Evolutionary conservation across 1,140 invertebrate species (phyloP).

Genomic region (Drosophila aff.): DNA sequence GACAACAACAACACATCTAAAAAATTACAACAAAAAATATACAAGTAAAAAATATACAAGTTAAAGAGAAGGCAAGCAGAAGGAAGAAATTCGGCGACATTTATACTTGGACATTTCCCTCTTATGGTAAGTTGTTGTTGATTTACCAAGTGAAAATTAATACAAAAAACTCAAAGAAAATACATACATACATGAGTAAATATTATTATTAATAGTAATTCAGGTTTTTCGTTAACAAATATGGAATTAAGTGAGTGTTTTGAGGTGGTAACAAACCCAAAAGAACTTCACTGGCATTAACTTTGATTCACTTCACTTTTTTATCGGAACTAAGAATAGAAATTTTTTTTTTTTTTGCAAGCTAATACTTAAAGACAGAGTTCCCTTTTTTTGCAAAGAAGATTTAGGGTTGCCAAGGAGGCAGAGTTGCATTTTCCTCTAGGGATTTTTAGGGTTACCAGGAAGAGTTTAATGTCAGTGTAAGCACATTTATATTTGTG

Average conservation of each 20-base stretch:
- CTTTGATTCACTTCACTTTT: not conserved
- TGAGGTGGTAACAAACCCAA: not conserved
- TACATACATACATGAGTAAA: not conserved
- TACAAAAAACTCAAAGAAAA: not conserved
- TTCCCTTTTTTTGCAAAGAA: not conserved
- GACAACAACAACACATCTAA: constrained; percentile 1
- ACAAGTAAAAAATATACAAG: constrained; percentile 3
- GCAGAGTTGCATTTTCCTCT: not conserved
- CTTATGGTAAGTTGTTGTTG: not conserved
- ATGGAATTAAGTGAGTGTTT: not conserved
- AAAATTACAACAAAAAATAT: not conserved
- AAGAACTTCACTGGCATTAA: not conserved
- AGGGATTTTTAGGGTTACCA: not conserved
- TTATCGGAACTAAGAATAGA: not conserved
- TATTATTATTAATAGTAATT: not conserved
- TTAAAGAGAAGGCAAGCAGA: not conserved
- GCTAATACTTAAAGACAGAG: not conserved
- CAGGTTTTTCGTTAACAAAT: not conserved
- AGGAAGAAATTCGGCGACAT: constrained; percentile 2
- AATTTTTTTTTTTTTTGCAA: not conserved
- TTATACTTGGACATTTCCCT: constrained; percentile 10
- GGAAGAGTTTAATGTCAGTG: not conserved
- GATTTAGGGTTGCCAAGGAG: not conserved
- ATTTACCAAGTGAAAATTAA: not conserved
- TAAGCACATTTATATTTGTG: not conserved